Conservation (phyloP, 2,888 invertebrate species). For the Antheraea yamamai region DNA sequence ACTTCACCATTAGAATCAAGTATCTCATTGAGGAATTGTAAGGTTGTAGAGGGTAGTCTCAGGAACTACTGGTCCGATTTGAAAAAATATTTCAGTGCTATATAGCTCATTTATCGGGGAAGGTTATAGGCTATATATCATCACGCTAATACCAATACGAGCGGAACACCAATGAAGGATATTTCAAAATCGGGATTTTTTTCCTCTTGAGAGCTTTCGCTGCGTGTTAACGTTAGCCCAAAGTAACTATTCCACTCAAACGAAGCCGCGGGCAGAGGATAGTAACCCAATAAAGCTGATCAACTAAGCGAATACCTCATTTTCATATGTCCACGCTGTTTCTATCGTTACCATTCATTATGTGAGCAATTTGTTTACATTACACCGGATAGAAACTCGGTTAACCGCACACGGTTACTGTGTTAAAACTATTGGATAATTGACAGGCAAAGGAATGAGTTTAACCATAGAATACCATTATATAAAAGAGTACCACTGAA, state of each 20-base stretch:
- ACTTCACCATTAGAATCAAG: not conserved
- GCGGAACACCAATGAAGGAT: too few species aligned
- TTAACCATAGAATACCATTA: conserved; percentile 5
- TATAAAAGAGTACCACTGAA: not conserved
- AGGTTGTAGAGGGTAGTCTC: too few species aligned
- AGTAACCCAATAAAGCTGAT: not conserved
- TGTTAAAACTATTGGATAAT: conserved; percentile 2
- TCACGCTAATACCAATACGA: too few species aligned
- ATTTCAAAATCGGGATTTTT: too few species aligned
- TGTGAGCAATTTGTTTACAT: conserved; percentile 51
- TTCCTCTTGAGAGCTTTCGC: too few species aligned
- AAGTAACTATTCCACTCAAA: too few species aligned
- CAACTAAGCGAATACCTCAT: conserved; percentile 18
- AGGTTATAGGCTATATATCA: too few species aligned
- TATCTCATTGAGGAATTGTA: not conserved
- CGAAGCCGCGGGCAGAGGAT: not conserved
- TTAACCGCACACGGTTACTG: conserved; percentile 16
- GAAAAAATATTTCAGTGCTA: too few species aligned
- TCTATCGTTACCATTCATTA: conserved; percentile 50
- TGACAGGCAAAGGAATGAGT: not conserved
- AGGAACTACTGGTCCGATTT: too few species aligned
- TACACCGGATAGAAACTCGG: conserved; percentile 37
- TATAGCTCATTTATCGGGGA: too few species aligned
- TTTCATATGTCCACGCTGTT: conserved; percentile 36
- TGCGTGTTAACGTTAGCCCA: too few species aligned